Evolutionary conservation across 2,888 invertebrate genomes (phyloP), one percentile per base, ranked within the genome.

Genomic region (Myopa tessellatipennis): DNA sequence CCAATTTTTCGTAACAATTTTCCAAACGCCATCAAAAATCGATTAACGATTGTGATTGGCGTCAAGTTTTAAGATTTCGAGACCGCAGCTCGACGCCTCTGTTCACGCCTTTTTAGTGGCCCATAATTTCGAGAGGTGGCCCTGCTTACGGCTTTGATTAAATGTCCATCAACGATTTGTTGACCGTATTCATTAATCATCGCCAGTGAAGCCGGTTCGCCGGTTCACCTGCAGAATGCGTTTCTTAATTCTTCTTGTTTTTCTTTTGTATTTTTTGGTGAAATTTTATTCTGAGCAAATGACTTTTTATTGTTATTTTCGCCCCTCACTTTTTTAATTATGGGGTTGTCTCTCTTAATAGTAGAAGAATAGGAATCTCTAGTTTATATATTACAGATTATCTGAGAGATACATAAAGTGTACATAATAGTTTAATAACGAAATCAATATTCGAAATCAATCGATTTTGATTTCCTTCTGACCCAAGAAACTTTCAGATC

Each of bases 11-110:
- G 12, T 45, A n/a, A 16, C 63, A 40, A 73, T 73, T 73, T 74
- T 74, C 74, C 74, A 38, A 63, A 10, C 61, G 38, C 74, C 67
- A 74, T 74, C 74, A 74, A 67, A 74, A 58, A 68, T 52, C 74
- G 74, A 74, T 74, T 74, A 67, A 58, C 26, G 52, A 38, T 58
- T 36, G 45, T 10, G 74, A 58, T 68, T 67, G 74, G 55, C 74
- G 67, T 34, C 14, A 52, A 55, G 55, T 26, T 74, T 26, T 55
- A 16, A 74, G 52, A 74, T 58, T 68, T 74, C 38, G 26, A 67
- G 26, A 58, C 67, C 74, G 74, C 67, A 38, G 38, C 55, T 74
- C 34, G 7, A 74, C 67, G 74, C 74, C 74, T 34, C 58, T 58
- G 67, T 58, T 74, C 50, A 74, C 67, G 74, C 67, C 74, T 67